Percentiles rank a stretch among this genome's conserved stretches.
phyloP scores from a whole-genome alignment of 2,113 vertebrate species.

The Petrocephalus zakoni region DNA sequence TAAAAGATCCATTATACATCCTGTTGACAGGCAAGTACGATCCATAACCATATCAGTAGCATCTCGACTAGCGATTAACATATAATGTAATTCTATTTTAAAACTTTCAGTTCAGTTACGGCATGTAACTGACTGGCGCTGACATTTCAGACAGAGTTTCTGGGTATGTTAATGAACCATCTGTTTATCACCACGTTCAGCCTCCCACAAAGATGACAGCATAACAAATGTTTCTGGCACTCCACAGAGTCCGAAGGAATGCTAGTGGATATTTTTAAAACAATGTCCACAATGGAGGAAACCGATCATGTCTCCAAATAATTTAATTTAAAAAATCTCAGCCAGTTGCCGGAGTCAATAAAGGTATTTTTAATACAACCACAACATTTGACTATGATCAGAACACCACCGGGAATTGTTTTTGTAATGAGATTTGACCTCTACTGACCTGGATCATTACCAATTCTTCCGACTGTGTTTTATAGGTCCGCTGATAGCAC shows the following conservation, averaged over 20 bases:
- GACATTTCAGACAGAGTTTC: slow-evolving; percentile 4
- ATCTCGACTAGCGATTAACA: neutral
- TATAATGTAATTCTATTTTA: slow-evolving; percentile 9
- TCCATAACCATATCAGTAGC: neutral
- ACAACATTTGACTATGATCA: neutral
- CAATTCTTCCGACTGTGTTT: neutral
- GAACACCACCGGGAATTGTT: neutral
- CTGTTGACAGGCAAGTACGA: neutral
- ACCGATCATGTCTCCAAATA: neutral
- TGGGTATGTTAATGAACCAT: slow-evolving; percentile 8
- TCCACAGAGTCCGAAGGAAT: neutral
- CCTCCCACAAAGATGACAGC: slow-evolving; percentile 1
- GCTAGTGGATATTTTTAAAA: neutral
- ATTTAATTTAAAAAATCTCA: neutral
- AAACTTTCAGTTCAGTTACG: neutral
- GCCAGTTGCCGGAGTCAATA: neutral
- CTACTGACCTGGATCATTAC: neutral
- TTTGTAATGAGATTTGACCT: neutral
- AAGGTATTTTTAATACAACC: neutral
- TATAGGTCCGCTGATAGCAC: neutral
- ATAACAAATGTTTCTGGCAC: neutral
- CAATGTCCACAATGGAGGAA: neutral
- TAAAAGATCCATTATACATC: neutral
- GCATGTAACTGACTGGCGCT: neutral
- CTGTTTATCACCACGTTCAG: neutral